A percentile compares a stretch with the other conserved stretches of the same genome.
Conservation (phyloP, 1,140 invertebrate genomes). For the Drosophila kikkawai region DNA sequence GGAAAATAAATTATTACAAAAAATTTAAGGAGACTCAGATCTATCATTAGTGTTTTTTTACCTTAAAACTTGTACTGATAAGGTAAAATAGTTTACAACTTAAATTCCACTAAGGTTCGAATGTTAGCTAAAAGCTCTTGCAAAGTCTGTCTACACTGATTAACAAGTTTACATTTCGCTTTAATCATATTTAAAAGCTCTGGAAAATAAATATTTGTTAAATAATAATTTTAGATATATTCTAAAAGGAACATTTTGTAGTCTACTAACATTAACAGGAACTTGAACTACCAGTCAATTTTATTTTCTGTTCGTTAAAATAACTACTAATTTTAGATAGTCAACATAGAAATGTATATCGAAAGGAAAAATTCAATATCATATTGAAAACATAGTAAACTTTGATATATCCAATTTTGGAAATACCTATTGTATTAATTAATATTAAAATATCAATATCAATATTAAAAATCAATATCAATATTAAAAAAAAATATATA, state of each 20-base stretch:
- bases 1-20: background rate
- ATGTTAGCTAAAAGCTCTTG: constrained; percentile 16
- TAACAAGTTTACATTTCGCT: background rate
- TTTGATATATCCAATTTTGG: too few relatives aligned
- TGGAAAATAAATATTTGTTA: background rate
- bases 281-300: background rate
- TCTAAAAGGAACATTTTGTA: too few relatives aligned
- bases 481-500: background rate
- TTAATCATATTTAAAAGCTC: background rate
- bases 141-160: constrained; percentile 6
- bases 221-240: too few relatives aligned
- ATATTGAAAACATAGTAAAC: too few relatives aligned
- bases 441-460: too few relatives aligned
- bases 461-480: too few relatives aligned
- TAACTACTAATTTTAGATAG: too few relatives aligned
- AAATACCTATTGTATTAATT: too few relatives aligned
- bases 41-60: background rate
- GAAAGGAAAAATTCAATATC: too few relatives aligned
- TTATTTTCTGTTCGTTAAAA: too few relatives aligned
- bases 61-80: background rate
- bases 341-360: too few relatives aligned
- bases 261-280: background rate
- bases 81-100: background rate
- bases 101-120: background rate
- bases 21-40: background rate